Evolutionary conservation across 2,797 vertebrate species (phyloP).

Genomic region (Coilia nasus): DNA sequence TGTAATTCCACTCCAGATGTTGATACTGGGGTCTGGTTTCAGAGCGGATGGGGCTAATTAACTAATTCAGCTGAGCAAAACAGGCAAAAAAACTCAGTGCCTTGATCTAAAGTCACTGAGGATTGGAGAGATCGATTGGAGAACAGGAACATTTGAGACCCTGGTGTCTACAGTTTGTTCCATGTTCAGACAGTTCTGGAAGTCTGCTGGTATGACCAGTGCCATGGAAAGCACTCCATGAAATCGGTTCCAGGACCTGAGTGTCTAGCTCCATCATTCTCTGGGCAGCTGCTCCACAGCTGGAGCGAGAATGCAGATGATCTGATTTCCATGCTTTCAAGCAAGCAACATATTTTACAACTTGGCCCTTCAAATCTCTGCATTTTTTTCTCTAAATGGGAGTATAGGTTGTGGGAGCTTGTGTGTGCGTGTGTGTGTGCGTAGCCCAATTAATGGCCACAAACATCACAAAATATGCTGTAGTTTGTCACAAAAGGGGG

Average conservation of each 20-base stretch:
- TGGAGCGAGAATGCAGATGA: constrained; percentile 6
- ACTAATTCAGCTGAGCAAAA: constrained; percentile 22
- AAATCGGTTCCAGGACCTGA: constrained; percentile 33
- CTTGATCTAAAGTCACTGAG: constrained; percentile 31
- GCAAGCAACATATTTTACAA: constrained; percentile 27
- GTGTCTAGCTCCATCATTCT: constrained; percentile 6
- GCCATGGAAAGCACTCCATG: constrained; percentile 4
- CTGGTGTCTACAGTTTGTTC: constrained; percentile 9
- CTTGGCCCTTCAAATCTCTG: constrained; percentile 16
- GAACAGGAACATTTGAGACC: constrained; percentile 32
- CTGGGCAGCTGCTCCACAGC: constrained; percentile 14
- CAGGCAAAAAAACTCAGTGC: constrained; percentile 27
- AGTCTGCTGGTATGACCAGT: background rate
- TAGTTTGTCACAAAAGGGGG: background rate
- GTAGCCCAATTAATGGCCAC: constrained; percentile 1
- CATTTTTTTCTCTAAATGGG: background rate
- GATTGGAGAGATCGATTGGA: constrained; percentile 32
- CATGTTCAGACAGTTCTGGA: constrained; percentile 18
- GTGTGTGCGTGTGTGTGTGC: constrained; percentile 49
- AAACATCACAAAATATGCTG: background rate
- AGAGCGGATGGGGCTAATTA: background rate
- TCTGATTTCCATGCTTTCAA: constrained; percentile 15
- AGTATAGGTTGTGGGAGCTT: background rate
- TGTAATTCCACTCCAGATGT: constrained; percentile 72
- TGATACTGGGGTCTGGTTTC: constrained; percentile 40